Conservation (phyloP, 53 echinoderm and acorn worm genomes). For the Luidia sarsii region DNA sequence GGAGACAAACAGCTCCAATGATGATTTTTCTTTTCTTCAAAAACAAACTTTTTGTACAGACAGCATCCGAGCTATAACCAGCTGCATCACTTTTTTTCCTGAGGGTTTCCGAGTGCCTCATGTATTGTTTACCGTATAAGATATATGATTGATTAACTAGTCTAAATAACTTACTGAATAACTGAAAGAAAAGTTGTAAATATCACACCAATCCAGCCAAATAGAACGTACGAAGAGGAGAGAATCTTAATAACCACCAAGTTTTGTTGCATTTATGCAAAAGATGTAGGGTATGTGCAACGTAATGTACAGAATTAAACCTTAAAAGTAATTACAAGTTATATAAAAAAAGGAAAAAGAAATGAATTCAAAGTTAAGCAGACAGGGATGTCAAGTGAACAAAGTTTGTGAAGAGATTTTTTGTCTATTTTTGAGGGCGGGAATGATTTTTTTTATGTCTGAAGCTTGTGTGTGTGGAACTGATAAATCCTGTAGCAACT, state of each 20-base stretch:
- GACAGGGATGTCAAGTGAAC: too few species aligned
- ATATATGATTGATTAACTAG: conserved; percentile 30
- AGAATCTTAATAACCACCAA: conserved; percentile 29
- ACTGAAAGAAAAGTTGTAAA: conserved; percentile 43
- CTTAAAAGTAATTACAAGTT: too few species aligned
- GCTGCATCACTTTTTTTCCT: conserved; percentile 52
- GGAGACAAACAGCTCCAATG: too few species aligned
- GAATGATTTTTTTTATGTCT: too few species aligned
- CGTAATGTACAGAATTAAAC: conserved; percentile 38
- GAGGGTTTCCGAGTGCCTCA: conserved; percentile 58
- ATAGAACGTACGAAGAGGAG: conserved; percentile 7
- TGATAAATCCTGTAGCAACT: too few species aligned
- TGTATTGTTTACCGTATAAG: conserved; percentile 1
- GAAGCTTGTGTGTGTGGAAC: too few species aligned
- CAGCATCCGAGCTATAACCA: conserved; percentile 6
- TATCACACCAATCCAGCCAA: conserved; percentile 46
- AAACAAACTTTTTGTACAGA: conserved; percentile 52
- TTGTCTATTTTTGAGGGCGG: too few species aligned
- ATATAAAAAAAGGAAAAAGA: conserved; percentile 5
- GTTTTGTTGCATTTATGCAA: conserved; percentile 53
- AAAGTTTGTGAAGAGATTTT: too few species aligned
- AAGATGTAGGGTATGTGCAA: conserved; percentile 48
- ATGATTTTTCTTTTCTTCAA: too few species aligned
- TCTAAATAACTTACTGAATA: neutral
- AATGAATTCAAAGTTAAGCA: too few species aligned